Evolutionary conservation across 2,113 vertebrate genomes (phyloP), one percentile per base, ranked within the genome.

Genomic region (Embiotoca jacksoni): DNA sequence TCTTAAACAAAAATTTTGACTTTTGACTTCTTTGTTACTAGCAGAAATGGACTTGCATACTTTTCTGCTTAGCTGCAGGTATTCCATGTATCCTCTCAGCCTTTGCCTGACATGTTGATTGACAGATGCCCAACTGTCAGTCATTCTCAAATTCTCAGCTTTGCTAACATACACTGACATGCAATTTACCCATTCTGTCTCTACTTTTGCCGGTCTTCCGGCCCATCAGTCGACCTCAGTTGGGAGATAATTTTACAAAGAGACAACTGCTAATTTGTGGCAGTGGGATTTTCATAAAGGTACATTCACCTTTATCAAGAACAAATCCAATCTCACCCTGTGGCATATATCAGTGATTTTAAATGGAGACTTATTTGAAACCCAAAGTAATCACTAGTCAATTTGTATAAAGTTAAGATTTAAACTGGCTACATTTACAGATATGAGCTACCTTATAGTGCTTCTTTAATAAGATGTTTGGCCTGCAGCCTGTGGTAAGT

Each of bases 241-340:
- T 77, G 11, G 46, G 11, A 77, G 16, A 63, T 78, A 31, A 37
- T 75, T 68, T 67, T 73, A 62, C 46, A 68, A 65, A 69, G 35
- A 3, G 3, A 57, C 41, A n/a, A 16, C 11, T 16, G 15, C 39
- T 60, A 47, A 72, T 44, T 56, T 69, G 39, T 33, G 15, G 60
- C 39, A 39, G 61, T 4, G 15, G 36, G 53, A 56, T 72, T 52
- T 72, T 71, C 67, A 76, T 68, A 69, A 55, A 78, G 41, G 75
- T 36, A 32, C 52, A 30, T 74, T 74, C 64, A 72, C 36, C 54
- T 81, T 75, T 56, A 36, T 53, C 31, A 56, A 78, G 72, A 58
- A 55, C 47, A 70, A 73, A 73, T 57, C 1, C 13, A 60, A 61
- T 61, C 30, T 73, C 47, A 56, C 64, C 36, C 33, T 70, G 30